A percentile compares a stretch with the other conserved stretches of the same genome.
These are phyloP conservation scores for Morbakka virulenta DNA, from an alignment of 30 jellyfish, hydroid and myxozoan genomes.

Conservation along the genomic window DNA sequence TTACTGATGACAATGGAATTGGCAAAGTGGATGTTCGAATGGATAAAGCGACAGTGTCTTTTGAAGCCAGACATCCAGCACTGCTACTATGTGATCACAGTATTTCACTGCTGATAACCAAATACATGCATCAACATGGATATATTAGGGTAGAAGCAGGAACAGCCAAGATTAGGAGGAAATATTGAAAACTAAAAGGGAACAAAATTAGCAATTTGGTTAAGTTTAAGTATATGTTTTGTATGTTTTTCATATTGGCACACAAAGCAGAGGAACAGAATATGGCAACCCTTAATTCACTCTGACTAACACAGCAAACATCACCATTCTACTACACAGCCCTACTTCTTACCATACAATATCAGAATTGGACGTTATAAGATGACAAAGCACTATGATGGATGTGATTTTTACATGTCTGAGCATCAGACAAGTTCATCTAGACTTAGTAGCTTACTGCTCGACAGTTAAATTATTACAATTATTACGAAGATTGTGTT, in stretches of 20 bases:
- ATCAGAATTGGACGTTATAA: slow-evolving; percentile 52
- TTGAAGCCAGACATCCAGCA: slow-evolving; percentile 48
- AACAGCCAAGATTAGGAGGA: slow-evolving; percentile 46
- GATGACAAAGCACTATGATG: slow-evolving; percentile 52
- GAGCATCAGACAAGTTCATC: slow-evolving; percentile 64
- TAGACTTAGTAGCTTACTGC: slow-evolving; percentile 56
- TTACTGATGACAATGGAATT: slow-evolving; percentile 38
- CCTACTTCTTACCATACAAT: slow-evolving; percentile 53
- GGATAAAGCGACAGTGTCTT: slow-evolving; percentile 31
- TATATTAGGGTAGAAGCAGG: slow-evolving; percentile 52
- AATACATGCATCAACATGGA: slow-evolving; percentile 41
- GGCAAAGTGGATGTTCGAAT: slow-evolving; percentile 59
- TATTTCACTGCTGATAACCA: slow-evolving; percentile 35
- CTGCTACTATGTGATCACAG: slow-evolving; percentile 49
- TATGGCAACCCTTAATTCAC: neutral
- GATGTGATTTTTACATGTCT: slow-evolving; percentile 59
- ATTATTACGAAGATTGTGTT: slow-evolving; percentile 64
- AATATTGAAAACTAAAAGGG: slow-evolving; percentile 44
- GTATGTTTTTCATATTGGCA: neutral
- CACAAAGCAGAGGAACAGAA: neutral
- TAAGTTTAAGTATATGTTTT: slow-evolving; percentile 6
- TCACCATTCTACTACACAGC: slow-evolving; percentile 70
- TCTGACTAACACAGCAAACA: slow-evolving; percentile 18
- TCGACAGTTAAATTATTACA: slow-evolving; percentile 49
- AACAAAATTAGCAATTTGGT: slow-evolving; percentile 47